phyloP scores from a whole-genome alignment of 2,888 invertebrate genomes.

The Xestia xanthographa region DNA sequence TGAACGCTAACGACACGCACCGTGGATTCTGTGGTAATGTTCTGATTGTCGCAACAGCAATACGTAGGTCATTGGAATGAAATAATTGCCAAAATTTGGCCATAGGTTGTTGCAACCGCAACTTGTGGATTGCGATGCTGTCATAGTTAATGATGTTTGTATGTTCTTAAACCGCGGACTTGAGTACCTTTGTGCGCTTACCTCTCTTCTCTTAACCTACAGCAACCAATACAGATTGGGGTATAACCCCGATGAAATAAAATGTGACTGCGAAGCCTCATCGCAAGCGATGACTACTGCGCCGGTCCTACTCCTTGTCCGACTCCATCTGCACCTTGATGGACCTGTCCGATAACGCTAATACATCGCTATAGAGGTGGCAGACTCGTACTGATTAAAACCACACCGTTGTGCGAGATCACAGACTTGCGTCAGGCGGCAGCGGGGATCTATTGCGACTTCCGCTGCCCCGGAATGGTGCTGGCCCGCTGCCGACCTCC shows the following conservation, averaged over 20 bases:
- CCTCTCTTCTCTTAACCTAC: neutral
- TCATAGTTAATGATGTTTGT: neutral
- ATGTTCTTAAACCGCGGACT: neutral
- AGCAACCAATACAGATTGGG: neutral
- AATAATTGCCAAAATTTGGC: conserved; percentile 45
- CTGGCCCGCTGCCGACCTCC: too few species aligned
- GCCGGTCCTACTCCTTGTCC: neutral
- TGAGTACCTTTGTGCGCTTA: neutral
- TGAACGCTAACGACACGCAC: conserved; percentile 19
- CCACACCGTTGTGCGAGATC: too few species aligned
- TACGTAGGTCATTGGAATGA: conserved; percentile 30
- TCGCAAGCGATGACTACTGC: neutral
- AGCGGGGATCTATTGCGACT: too few species aligned
- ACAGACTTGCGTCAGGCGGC: too few species aligned
- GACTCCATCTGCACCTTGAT: neutral
- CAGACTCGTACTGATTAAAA: too few species aligned
- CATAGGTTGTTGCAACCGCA: conserved; percentile 38
- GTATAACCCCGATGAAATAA: neutral
- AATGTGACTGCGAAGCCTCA: neutral
- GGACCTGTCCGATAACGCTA: neutral
- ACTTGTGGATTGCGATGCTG: conserved; percentile 28
- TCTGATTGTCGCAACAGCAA: conserved; percentile 37
- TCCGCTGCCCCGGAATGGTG: too few species aligned
- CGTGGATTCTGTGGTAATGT: conserved; percentile 46
- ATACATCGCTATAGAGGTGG: neutral